A percentile compares a stretch with the other conserved stretches of the same genome.
These are phyloP conservation scores for Tetrao urogallus DNA, from an alignment of 2,113 vertebrate genomes.

Conservation along the genomic window DNA sequence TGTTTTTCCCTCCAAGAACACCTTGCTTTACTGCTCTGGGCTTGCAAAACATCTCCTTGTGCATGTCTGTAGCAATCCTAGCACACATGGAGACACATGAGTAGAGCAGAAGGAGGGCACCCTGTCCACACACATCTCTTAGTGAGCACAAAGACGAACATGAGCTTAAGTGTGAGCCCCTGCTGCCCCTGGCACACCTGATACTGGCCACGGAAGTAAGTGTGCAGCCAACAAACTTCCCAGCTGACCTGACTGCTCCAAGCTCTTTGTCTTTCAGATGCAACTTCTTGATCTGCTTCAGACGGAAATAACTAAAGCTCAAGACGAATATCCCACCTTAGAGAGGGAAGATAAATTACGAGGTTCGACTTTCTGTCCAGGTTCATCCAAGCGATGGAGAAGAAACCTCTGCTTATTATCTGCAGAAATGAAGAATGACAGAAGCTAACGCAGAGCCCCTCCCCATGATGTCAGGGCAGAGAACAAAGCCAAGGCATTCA, in stretches of 20 bases:
- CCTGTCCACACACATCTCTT: rapidly evolving
- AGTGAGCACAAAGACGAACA: not conserved
- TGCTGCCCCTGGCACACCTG: rapidly evolving
- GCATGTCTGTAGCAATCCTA: too few species aligned
- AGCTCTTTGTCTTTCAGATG: not conserved
- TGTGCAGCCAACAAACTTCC: not conserved
- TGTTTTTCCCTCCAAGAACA: not conserved
- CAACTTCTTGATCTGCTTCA: not conserved
- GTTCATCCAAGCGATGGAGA: not conserved
- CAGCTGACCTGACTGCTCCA: not conserved
- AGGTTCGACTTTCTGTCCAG: not conserved
- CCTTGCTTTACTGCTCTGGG: not conserved
- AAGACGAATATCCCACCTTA: not conserved
- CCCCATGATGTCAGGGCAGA: not conserved
- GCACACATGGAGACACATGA: not conserved
- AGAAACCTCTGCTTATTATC: not conserved
- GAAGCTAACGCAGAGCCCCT: not conserved
- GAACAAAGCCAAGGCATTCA: not conserved
- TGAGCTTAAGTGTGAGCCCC: rapidly evolving
- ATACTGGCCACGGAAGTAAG: not conserved
- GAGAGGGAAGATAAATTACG: not conserved
- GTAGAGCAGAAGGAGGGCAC: not conserved
- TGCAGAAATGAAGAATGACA: not conserved
- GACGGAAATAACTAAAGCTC: not conserved
- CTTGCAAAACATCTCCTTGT: not conserved